Percentiles rank a stretch among this genome's conserved stretches.
Conservation (phyloP, 2,113 vertebrate genomes). For the Heptranchias perlo region DNA sequence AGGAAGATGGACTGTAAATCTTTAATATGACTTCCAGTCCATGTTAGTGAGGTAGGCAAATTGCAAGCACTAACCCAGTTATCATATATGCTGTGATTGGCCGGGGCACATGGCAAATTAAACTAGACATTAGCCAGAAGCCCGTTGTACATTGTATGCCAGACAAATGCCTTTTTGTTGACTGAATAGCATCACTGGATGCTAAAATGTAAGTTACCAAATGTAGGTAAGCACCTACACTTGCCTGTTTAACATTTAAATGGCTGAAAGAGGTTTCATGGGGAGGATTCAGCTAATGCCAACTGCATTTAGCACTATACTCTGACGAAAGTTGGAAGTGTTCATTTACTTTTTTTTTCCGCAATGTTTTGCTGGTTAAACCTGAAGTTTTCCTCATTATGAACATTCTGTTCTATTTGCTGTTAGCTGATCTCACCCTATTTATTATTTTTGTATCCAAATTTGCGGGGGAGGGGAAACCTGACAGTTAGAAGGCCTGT, state of each 20-base stretch:
- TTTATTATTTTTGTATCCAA: neutral
- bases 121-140: neutral
- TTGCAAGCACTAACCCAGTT: neutral
- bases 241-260: neutral
- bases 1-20: neutral
- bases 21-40: neutral
- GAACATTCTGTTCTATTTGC: neutral
- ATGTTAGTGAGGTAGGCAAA: neutral
- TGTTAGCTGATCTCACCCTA: neutral
- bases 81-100: neutral
- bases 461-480: neutral
- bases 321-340: neutral
- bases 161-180: neutral
- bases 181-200: neutral
- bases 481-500: slow-evolving; percentile 12
- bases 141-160: neutral
- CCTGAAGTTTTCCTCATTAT: neutral
- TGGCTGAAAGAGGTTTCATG: neutral
- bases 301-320: neutral
- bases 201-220: neutral
- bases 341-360: neutral
- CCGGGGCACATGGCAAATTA: neutral
- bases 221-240: too few relatives aligned
- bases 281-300: neutral
- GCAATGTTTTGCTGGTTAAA: neutral